Percentiles rank a stretch among this genome's conserved stretches.
Conservation (phyloP, 2,113 vertebrate genomes). For the Rousettus leschenaultii region DNA sequence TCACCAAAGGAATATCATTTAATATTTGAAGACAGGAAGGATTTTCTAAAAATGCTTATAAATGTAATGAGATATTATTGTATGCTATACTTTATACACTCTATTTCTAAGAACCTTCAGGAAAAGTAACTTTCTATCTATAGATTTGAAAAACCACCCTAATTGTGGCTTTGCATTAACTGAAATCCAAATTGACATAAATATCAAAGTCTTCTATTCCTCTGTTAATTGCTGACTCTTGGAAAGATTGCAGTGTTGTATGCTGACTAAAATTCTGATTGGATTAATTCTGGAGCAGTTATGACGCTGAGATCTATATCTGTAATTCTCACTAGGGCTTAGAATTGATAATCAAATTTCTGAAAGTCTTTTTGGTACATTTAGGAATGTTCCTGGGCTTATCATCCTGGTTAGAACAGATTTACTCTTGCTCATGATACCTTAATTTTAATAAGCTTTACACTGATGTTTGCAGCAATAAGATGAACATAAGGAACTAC, state of each 20-base stretch:
- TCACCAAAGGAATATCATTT: background rate
- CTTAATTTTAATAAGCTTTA: background rate
- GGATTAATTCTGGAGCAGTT: background rate
- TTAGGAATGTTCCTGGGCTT: background rate
- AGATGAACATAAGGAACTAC: background rate
- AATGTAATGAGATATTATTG: background rate
- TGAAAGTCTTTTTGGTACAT: background rate
- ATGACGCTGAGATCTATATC: background rate
- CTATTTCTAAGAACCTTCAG: background rate
- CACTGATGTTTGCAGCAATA: background rate
- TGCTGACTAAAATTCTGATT: background rate
- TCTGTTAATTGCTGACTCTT: background rate
- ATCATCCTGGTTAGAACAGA: background rate
- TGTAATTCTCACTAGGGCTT: background rate
- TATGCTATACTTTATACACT: background rate
- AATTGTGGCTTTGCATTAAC: background rate
- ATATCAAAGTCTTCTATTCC: background rate
- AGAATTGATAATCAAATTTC: background rate
- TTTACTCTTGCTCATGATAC: background rate
- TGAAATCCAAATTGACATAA: background rate
- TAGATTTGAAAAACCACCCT: background rate
- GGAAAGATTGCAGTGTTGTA: background rate
- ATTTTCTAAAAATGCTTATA: background rate
- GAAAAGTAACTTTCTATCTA: background rate
- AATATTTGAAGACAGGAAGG: background rate